Conservation (phyloP, 2,797 vertebrate species). For the Menidia menidia region DNA sequence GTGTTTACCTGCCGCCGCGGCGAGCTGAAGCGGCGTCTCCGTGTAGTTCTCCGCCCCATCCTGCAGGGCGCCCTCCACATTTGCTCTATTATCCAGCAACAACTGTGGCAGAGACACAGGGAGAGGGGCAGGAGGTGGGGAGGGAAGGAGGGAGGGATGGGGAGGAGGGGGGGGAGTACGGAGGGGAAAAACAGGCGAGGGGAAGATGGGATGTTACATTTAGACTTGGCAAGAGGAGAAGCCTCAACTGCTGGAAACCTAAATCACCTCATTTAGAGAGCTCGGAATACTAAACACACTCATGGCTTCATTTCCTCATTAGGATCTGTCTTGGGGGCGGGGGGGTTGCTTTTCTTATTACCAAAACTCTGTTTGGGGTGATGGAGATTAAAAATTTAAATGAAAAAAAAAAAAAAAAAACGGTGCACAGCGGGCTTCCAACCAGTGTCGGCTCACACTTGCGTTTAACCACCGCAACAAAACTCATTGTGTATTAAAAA, state of each 20-base stretch:
- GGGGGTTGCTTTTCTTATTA: conserved; percentile 19
- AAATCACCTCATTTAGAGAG: conserved; percentile 35
- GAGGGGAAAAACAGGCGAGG: conserved; percentile 39
- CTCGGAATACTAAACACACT: conserved; percentile 38
- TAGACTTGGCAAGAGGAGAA: conserved; percentile 28
- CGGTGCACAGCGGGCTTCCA: conserved; percentile 2
- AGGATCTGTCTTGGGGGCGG: conserved; percentile 24
- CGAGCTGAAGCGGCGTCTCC: conserved; percentile 86
- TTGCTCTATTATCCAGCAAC: conserved; percentile 83
- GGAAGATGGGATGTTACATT: conserved; percentile 49
- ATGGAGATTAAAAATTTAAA: conserved; percentile 47
- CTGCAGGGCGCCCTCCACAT: conserved; percentile 84
- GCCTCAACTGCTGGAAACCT: conserved; percentile 44
- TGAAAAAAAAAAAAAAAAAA: conserved; percentile 43
- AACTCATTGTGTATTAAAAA: conserved; percentile 37
- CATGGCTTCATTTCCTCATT: conserved; percentile 39
- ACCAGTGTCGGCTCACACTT: conserved; percentile 33
- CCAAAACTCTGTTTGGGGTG: conserved; percentile 28
- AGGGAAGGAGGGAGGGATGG: not conserved
- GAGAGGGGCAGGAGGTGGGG: not conserved
- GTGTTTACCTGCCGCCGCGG: conserved; percentile 83
- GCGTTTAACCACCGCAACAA: conserved; percentile 17
- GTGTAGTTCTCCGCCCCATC: conserved; percentile 84
- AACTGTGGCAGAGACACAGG: conserved; percentile 66
- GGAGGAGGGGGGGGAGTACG: conserved; percentile 2